A percentile compares a stretch with the other conserved stretches of the same genome.
Evolutionary conservation across 2,888 invertebrate species (phyloP).

Genomic region (Escarpia spicata): DNA sequence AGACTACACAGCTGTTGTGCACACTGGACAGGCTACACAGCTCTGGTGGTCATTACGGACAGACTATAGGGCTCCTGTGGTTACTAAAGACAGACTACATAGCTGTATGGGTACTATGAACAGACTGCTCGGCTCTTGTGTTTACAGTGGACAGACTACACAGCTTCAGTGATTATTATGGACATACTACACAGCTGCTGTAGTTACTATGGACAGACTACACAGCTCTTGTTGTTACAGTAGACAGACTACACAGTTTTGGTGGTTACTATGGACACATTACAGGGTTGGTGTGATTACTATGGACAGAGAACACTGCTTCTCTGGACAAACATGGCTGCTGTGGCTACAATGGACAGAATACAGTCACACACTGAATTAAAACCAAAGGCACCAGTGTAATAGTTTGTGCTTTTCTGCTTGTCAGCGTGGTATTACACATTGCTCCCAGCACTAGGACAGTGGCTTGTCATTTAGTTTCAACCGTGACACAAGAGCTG

Average conservation of each 20-base stretch:
- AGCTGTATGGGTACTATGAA: too few relatives aligned
- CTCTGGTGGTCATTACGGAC: too few relatives aligned
- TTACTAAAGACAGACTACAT: neutral
- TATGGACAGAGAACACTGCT: too few relatives aligned
- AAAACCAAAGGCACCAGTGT: neutral
- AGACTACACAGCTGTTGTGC: neutral
- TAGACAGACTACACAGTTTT: neutral
- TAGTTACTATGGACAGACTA: neutral
- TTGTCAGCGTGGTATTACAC: neutral
- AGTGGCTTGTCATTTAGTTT: too few relatives aligned
- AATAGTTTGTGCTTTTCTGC: neutral
- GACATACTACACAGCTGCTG: neutral
- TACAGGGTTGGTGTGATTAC: too few relatives aligned
- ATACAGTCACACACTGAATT: neutral
- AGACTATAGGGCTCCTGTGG: too few relatives aligned
- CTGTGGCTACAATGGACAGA: neutral
- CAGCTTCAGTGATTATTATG: neutral
- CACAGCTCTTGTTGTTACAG: neutral
- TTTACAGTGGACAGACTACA: neutral
- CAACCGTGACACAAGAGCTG: neutral
- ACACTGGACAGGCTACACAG: too few relatives aligned
- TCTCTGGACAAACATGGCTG: neutral
- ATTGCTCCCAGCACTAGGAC: neutral
- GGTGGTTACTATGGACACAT: too few relatives aligned
- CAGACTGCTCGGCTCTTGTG: too few relatives aligned